phyloP scores from a whole-genome alignment of 2,797 vertebrate species.

The Agapornis canus region DNA sequence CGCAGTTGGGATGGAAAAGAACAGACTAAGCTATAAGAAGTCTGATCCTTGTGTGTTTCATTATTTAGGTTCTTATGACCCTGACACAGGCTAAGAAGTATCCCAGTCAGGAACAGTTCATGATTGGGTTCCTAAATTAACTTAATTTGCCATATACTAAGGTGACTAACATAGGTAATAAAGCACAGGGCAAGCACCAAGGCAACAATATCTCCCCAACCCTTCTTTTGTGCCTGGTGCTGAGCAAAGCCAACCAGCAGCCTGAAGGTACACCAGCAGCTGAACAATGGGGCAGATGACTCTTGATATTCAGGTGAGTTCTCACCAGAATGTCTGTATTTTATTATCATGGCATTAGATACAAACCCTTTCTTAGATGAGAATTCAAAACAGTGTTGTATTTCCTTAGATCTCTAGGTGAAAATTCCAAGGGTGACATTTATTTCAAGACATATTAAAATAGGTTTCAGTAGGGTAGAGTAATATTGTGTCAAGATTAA shows the following conservation, averaged over 20 bases:
- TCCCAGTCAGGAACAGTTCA: background rate
- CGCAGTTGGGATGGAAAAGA: background rate
- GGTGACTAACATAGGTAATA: fast-evolving
- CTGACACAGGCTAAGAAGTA: background rate
- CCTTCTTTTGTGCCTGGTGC: background rate
- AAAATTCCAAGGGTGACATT: conserved; percentile 23
- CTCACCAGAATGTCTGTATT: background rate
- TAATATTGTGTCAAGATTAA: conserved; percentile 55
- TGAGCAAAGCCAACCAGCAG: background rate
- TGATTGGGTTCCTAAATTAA: background rate
- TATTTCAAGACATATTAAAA: conserved; percentile 29
- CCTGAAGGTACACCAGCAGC: background rate
- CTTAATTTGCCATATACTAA: fast-evolving
- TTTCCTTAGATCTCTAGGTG: background rate
- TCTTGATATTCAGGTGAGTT: background rate
- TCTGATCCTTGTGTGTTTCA: background rate
- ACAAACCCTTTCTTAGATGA: background rate
- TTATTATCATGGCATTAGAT: fast-evolving
- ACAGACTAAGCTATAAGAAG: background rate
- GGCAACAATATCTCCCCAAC: background rate
- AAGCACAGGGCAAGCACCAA: background rate
- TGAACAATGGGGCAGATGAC: background rate
- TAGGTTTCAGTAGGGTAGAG: background rate
- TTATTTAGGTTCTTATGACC: background rate
- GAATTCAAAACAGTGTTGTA: background rate